These are phyloP conservation scores for Archilochus colubris DNA, from an alignment of 2,113 vertebrate species.

Conservation along the genomic window DNA sequence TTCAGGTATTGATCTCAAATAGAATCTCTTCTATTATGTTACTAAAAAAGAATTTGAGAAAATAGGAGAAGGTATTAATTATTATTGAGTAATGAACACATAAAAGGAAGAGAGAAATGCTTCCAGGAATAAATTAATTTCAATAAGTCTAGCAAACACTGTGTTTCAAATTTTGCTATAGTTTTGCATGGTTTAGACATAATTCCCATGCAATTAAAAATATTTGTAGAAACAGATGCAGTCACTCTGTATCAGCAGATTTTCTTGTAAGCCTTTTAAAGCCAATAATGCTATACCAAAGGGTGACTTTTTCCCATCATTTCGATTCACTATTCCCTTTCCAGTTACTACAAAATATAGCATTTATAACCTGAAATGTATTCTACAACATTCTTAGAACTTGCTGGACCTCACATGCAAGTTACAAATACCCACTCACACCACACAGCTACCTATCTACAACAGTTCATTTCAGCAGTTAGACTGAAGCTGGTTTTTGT, in stretches of 20 bases:
- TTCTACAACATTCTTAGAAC: not conserved
- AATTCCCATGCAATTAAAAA: not conserved
- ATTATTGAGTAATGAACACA: not conserved
- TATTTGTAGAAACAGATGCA: not conserved
- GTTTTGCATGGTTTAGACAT: not conserved
- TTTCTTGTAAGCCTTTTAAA: slow-evolving; percentile 2
- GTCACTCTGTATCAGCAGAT: not conserved
- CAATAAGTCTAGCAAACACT: not conserved
- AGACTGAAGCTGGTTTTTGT: not conserved
- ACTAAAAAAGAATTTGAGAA: not conserved
- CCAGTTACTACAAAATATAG: not conserved
- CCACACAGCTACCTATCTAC: not conserved
- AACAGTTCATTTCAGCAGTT: not conserved
- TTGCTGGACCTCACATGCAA: not conserved
- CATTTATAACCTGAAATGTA: not conserved
- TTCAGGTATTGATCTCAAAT: not conserved
- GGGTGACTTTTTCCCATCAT: not conserved
- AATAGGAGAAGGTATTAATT: not conserved
- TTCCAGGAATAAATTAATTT: not conserved
- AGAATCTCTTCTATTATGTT: not conserved
- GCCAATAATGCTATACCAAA: not conserved
- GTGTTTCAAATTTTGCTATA: not conserved
- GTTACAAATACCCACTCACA: not conserved
- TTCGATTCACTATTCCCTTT: not conserved
- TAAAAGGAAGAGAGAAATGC: not conserved